Evolutionary conservation across 2,797 vertebrate species (phyloP).

Genomic region (Bradypus variegatus): DNA sequence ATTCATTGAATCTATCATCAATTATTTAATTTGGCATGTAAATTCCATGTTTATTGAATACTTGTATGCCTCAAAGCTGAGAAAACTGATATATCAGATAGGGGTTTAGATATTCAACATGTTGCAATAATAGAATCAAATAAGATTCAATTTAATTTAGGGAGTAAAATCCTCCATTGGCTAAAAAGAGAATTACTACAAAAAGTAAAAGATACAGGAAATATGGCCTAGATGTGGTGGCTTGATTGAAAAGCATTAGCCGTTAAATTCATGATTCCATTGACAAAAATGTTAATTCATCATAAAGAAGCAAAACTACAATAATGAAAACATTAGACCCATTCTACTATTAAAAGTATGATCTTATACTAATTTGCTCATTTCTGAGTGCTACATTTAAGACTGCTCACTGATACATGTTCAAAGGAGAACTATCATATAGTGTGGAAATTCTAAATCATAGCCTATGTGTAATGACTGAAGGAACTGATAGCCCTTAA

Average conservation of each 20-base stretch:
- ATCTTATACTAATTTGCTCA: slow-evolving; percentile 37
- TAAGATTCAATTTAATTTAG: not conserved
- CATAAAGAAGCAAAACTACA: slow-evolving; percentile 42
- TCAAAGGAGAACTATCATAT: slow-evolving; percentile 11
- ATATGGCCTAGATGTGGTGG: not conserved
- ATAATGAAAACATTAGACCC: slow-evolving; percentile 29
- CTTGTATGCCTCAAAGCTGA: not conserved
- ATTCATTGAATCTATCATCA: not conserved
- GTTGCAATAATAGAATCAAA: not conserved
- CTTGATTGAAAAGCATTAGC: slow-evolving; percentile 29
- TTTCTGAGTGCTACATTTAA: slow-evolving; percentile 26
- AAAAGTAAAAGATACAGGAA: slow-evolving; percentile 27
- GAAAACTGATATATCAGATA: not conserved
- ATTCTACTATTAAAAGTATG: slow-evolving; percentile 47
- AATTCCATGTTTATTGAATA: not conserved
- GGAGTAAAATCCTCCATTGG: not conserved
- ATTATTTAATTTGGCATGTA: not conserved
- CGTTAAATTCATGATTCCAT: slow-evolving; percentile 4
- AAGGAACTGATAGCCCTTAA: not conserved
- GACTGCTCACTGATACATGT: not conserved
- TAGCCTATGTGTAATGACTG: not conserved
- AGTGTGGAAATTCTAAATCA: slow-evolving; percentile 24
- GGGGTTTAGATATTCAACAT: not conserved
- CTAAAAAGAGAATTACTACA: slow-evolving; percentile 19
- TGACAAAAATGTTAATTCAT: slow-evolving; percentile 36